Evolutionary conservation across 2,888 invertebrate genomes (phyloP).

Genomic region (Tortricodes alternella): DNA sequence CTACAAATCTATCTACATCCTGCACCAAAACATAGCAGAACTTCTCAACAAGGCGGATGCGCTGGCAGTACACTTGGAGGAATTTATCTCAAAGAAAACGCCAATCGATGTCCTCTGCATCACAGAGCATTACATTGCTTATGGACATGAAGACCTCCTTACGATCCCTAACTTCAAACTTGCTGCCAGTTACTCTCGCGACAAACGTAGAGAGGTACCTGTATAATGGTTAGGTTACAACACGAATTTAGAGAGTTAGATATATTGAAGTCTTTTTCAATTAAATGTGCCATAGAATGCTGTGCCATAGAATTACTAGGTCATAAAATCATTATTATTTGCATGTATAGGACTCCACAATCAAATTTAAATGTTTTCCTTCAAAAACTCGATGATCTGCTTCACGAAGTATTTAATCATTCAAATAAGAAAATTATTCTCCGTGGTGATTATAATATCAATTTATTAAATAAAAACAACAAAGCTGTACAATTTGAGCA

Average conservation of each 20-base stretch:
- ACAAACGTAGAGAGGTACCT: too few relatives aligned
- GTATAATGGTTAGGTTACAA: too few relatives aligned
- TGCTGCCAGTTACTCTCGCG: too few relatives aligned
- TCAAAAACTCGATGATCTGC: background rate
- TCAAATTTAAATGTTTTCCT: background rate
- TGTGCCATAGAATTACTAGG: background rate
- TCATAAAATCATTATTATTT: background rate
- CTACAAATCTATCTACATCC: background rate
- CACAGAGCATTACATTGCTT: background rate
- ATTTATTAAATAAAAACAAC: too few relatives aligned
- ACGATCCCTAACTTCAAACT: too few relatives aligned
- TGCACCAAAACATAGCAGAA: constrained; percentile 3
- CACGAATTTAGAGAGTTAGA: background rate
- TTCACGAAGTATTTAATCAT: too few relatives aligned
- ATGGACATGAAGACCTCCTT: too few relatives aligned
- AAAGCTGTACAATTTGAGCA: too few relatives aligned
- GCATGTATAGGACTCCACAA: background rate
- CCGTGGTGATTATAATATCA: background rate
- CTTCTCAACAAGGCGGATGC: background rate
- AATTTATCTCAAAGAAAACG: background rate
- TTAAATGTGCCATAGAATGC: background rate
- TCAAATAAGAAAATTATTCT: too few relatives aligned
- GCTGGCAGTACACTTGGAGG: background rate
- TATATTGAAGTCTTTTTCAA: background rate
- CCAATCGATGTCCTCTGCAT: background rate